Conservation (phyloP, 2,888 invertebrate genomes). For the Drosophila mimica region DNA sequence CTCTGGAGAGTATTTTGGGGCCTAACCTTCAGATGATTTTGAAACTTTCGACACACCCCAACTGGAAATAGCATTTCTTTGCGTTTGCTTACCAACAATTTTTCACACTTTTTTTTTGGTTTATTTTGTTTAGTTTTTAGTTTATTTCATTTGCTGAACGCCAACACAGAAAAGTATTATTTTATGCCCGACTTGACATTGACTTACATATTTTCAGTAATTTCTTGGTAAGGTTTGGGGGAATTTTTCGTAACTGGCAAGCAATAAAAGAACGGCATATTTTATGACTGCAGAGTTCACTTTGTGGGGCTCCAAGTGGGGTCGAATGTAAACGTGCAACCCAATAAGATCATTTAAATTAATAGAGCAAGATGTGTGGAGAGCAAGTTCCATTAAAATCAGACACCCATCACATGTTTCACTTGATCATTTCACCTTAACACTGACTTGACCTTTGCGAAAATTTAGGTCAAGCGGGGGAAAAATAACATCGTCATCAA, state of each 20-base stretch:
- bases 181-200: constrained; percentile 62
- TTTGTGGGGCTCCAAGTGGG: not conserved
- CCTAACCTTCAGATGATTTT: constrained; percentile 42
- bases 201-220: constrained; percentile 58
- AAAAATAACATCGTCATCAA: constrained; percentile 27
- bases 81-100: constrained; percentile 32
- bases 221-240: constrained; percentile 11
- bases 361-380: not conserved
- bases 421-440: constrained; percentile 61
- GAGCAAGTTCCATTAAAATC: constrained; percentile 9
- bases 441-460: constrained; percentile 67
- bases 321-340: not conserved
- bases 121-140: constrained; percentile 7
- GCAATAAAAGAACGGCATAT: constrained; percentile 37
- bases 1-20: constrained; percentile 2
- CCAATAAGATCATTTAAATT: not conserved
- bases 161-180: constrained; percentile 46
- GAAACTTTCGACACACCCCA: constrained; percentile 57
- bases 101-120: constrained; percentile 56
- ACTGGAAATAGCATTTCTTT: constrained; percentile 53
- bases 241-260: constrained; percentile 23
- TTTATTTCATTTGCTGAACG: constrained; percentile 23
- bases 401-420: constrained; percentile 15
- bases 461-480: constrained; percentile 59
- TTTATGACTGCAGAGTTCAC: constrained; percentile 22